These are phyloP conservation scores for Melanotaenia parkinsoni DNA, from an alignment of 2,797 vertebrate species.

Conservation along the genomic window DNA sequence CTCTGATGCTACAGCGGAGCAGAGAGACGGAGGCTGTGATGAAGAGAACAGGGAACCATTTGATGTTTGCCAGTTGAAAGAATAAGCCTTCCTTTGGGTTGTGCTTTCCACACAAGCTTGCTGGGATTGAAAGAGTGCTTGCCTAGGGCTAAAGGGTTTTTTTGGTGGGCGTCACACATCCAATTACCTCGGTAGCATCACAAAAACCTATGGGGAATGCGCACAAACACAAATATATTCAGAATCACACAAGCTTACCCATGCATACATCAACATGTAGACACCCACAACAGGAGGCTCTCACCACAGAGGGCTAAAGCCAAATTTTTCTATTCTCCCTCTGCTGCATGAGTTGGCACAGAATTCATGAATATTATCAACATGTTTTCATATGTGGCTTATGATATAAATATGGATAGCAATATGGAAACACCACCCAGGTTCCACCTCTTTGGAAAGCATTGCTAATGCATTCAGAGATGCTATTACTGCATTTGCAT, in stretches of 20 bases:
- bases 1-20: constrained; percentile 57
- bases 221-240: constrained; percentile 38
- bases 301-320: constrained; percentile 45
- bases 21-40: constrained; percentile 61
- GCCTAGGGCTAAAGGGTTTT: constrained; percentile 81
- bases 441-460: constrained; percentile 63
- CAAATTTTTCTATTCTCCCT: constrained; percentile 52
- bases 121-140: constrained; percentile 79
- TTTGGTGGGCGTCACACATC: constrained; percentile 81
- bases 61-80: constrained; percentile 82
- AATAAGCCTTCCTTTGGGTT: constrained; percentile 81
- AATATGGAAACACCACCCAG: constrained; percentile 64
- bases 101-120: constrained; percentile 77
- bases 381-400: constrained; percentile 64
- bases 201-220: constrained; percentile 63
- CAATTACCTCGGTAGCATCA: constrained; percentile 80
- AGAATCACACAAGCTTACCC: constrained; percentile 17
- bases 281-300: constrained; percentile 61
- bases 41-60: constrained; percentile 77
- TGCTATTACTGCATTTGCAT: constrained; percentile 67
- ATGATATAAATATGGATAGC: constrained; percentile 74
- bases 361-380: constrained; percentile 79
- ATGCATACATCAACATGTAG: constrained; percentile 45
- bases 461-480: constrained; percentile 64
- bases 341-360: constrained; percentile 47